Base-by-base conservation (phyloP, 2,113 vertebrate species). In the Lepidothrix coronata region DNA sequence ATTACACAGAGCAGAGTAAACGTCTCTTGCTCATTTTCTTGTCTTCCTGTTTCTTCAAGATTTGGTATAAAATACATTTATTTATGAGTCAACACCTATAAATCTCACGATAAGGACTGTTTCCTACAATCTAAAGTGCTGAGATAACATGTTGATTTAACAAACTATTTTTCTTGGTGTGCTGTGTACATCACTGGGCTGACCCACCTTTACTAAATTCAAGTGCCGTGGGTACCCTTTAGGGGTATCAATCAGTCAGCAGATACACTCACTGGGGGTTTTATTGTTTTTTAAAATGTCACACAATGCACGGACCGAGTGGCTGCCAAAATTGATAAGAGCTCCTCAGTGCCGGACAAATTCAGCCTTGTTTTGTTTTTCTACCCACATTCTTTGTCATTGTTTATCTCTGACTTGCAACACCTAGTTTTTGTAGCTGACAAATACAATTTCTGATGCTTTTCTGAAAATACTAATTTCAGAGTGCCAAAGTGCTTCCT, bases 281-380 rank as follows among this genome's bases (percentile, higher is more conserved):
- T 74, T 46, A 85, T 67, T 88, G 71, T 75, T 83, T 80, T 74
- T 77, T 71, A 12, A 85, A 88, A 86, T 25, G 43, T 63, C 39
- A 93, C 27, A 68, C 65, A 88, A 30, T 8, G 63, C 66, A 33
- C 2, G 14, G 75, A 39, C 46, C 66, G n/a, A 55, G 66, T 3
- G 82, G 48, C 93, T 96, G 90, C n/a, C 75, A 76, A 37, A 61
- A 81, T 91, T 73, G 93, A 85, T 97, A 97, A 96, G 71, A 76
- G 75, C 81, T 71, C 1, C 54, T 54, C 62, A 43, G 52, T 24
- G 71, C 63, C 48, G 71, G 63, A 74, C 55, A 63, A 58, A 85
- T 14, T 13, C 55, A 74, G 43, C 35, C 30, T 74, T 28, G 44
- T 86, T 93, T 77, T 74, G 30, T n/a, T 94, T 86, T 88, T 78